Evolutionary conservation across 2,113 vertebrate species (phyloP).

Genomic region (Lontra canadensis): DNA sequence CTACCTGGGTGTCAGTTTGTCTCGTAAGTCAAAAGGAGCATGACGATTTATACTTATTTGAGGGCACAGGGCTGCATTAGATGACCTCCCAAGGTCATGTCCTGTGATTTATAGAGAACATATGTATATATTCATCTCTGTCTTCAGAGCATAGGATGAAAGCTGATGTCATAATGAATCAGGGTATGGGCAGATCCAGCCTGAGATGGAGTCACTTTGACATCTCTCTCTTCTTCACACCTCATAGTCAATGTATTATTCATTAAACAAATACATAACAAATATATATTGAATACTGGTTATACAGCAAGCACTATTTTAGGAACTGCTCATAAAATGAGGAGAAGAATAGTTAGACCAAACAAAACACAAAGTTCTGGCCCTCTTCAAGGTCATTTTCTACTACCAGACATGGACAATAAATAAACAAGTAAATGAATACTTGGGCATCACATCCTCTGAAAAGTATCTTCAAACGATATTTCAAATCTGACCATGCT

Average conservation of each 20-base stretch:
- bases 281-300: background rate
- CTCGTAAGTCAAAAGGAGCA: background rate
- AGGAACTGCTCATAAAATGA: background rate
- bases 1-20: background rate
- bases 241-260: background rate
- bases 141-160: background rate
- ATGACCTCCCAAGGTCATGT: background rate
- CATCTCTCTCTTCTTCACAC: background rate
- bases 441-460: background rate
- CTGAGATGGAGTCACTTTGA: background rate
- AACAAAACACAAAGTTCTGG: background rate
- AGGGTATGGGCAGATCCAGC: background rate
- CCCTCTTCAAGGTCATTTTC: background rate
- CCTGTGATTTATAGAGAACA: background rate
- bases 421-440: background rate
- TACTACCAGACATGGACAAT: background rate
- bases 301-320: background rate
- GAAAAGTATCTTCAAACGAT: background rate
- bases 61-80: background rate
- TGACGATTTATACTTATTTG: background rate
- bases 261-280: background rate
- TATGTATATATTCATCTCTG: background rate
- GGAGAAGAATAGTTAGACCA: background rate
- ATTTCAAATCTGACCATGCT: background rate
- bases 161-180: background rate